Evolutionary conservation across 2,888 invertebrate species (phyloP).

Genomic region (Ypsolopha sequella): DNA sequence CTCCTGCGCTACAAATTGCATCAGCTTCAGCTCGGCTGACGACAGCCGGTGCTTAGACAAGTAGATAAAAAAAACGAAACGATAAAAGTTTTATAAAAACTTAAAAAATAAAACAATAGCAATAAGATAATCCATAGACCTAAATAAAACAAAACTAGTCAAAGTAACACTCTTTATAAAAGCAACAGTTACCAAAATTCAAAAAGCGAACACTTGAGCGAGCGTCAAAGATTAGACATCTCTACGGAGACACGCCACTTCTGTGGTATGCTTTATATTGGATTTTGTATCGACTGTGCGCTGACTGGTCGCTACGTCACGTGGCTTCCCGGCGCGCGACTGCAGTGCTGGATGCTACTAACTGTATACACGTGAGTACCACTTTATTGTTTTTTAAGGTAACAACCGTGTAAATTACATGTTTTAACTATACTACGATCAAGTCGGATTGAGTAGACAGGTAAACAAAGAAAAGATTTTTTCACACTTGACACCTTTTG

Average conservation of each 20-base stretch:
- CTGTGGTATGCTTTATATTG: conserved; percentile 69
- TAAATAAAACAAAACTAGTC: conserved; percentile 44
- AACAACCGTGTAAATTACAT: too few species aligned
- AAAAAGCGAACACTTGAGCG: background rate
- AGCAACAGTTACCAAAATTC: conserved; percentile 37
- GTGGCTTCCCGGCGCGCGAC: conserved; percentile 72
- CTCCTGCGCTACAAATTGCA: conserved; percentile 32
- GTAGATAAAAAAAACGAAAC: conserved; percentile 36
- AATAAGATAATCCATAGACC: background rate
- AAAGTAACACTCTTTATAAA: conserved; percentile 40
- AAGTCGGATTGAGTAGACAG: too few species aligned
- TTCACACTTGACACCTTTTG: too few species aligned
- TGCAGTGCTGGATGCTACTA: conserved; percentile 77
- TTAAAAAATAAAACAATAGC: background rate
- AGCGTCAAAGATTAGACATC: background rate
- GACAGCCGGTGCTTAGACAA: conserved; percentile 68
- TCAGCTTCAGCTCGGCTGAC: conserved; percentile 56
- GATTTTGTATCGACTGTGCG: conserved; percentile 70
- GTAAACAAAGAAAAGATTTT: too few species aligned
- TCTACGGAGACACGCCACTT: conserved; percentile 31
- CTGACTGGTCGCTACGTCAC: conserved; percentile 72
- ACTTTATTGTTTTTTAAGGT: conserved; percentile 1
- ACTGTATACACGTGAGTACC: conserved; percentile 76
- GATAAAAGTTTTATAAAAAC: background rate
- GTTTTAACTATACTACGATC: too few species aligned